Percentiles rank a stretch among this genome's conserved stretches.
Conservation (phyloP, 1,140 invertebrate species). For the Elymnias hypermnestra region DNA sequence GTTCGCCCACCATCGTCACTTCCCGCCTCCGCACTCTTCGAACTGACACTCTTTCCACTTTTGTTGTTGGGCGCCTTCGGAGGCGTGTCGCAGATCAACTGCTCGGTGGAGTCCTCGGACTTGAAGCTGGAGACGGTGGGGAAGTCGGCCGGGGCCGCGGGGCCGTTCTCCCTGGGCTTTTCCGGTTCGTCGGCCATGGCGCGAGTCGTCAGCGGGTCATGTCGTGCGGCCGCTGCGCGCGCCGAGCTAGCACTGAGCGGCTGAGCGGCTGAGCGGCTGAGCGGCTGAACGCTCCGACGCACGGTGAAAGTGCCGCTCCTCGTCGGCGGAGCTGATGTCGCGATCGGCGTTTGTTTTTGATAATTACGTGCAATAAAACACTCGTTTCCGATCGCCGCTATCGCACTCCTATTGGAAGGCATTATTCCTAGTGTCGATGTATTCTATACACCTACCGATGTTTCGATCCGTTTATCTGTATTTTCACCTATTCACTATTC, state of each 20-base stretch:
- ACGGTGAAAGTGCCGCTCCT: conserved; percentile 29
- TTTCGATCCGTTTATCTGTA: too few species aligned
- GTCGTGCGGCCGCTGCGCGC: conserved; percentile 14
- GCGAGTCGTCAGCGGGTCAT: conserved; percentile 22
- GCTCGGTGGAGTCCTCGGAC: conserved; percentile 75
- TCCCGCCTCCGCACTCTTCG: conserved; percentile 59
- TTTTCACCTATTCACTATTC: too few species aligned
- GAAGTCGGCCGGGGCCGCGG: conserved; percentile 42
- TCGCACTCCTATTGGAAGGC: too few species aligned
- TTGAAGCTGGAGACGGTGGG: conserved; percentile 65
- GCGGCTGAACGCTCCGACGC: not conserved
- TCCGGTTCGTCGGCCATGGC: conserved; percentile 43
- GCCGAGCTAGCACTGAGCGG: not conserved
- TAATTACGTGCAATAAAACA: conserved; percentile 16
- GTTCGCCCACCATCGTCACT: conserved; percentile 42
- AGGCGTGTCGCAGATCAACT: conserved; percentile 76
- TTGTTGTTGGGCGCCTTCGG: conserved; percentile 53
- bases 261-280: too few species aligned
- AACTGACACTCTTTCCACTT: conserved; percentile 47
- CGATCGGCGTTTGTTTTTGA: conserved; percentile 26
- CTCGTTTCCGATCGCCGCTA: not conserved
- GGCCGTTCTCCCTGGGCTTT: conserved; percentile 40
- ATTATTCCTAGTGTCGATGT: too few species aligned
- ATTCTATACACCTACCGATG: too few species aligned
- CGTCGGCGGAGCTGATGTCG: too few species aligned